Evolutionary conservation across 2,888 invertebrate genomes (phyloP).

Genomic region (Galerucella nymphaeae): DNA sequence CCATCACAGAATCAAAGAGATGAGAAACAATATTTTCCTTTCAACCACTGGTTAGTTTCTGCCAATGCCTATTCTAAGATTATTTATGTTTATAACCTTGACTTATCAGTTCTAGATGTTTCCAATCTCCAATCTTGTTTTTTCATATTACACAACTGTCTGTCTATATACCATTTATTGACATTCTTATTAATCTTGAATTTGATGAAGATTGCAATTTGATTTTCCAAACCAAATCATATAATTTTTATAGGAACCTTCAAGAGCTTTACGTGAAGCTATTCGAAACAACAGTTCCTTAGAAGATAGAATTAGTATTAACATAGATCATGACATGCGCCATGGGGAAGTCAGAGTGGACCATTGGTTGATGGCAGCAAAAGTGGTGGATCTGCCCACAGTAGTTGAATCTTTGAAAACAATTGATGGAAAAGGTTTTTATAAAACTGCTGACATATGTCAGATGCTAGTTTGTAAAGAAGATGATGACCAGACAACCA

Average conservation of each 20-base stretch:
- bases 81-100: no score
- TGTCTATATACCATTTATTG: no score
- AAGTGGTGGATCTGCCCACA: constrained; percentile 92
- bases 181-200: no score
- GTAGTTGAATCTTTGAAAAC: constrained; percentile 95
- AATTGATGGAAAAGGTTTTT: constrained; percentile 95
- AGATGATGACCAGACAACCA: constrained; percentile 81
- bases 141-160: no score
- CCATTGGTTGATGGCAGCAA: constrained; percentile 86
- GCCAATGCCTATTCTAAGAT: no score
- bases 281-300: constrained; percentile 79
- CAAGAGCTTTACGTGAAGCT: constrained; percentile 78
- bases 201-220: background rate
- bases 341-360: constrained; percentile 91
- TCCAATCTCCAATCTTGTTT: no score
- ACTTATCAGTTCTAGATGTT: no score
- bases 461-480: constrained; percentile 92
- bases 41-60: no score
- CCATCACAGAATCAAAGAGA: no score
- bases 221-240: constrained; percentile 14
- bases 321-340: constrained; percentile 84
- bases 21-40: no score
- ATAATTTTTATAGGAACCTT: constrained; percentile 70
- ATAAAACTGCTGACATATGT: constrained; percentile 96
- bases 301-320: constrained; percentile 87